Percentiles rank a stretch among this genome's conserved stretches.
phyloP scores from a whole-genome alignment of 2,113 vertebrate genomes.

The Sylvia atricapilla region DNA sequence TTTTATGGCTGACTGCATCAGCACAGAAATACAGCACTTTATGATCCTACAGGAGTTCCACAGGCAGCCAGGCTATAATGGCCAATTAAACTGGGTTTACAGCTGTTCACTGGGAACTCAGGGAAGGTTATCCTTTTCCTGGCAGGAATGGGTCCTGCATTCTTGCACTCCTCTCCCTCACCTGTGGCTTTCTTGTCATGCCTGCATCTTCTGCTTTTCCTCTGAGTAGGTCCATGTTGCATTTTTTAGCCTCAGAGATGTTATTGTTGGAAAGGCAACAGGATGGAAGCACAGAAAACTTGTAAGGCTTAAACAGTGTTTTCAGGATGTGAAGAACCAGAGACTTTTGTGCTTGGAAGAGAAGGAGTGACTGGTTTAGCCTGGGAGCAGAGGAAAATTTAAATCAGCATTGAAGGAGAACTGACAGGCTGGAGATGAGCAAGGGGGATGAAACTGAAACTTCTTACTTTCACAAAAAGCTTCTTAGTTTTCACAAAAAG shows the following conservation, averaged over 20 bases:
- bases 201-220: not conserved
- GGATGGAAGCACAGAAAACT: not conserved
- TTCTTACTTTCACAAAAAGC: not conserved
- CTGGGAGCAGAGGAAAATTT: not conserved
- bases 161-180: not conserved
- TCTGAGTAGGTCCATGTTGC: not conserved
- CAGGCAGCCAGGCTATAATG: not conserved
- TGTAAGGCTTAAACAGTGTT: not conserved
- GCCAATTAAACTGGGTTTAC: slow-evolving; percentile 40
- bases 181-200: not conserved
- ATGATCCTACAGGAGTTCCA: not conserved
- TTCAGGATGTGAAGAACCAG: not conserved
- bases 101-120: not conserved
- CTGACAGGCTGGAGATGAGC: not conserved
- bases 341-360: not conserved
- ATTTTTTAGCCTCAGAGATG: not conserved
- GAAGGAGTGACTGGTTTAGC: not conserved
- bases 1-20: slow-evolving; percentile 12
- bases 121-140: not conserved
- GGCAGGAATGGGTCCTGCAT: not conserved
- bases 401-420: not conserved
- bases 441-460: not conserved
- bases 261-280: not conserved
- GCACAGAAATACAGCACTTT: not conserved
- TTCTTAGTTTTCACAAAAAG: not conserved